Base-by-base conservation (phyloP, 1,140 invertebrate genomes). In the Lasioglossum baleicum region DNA sequence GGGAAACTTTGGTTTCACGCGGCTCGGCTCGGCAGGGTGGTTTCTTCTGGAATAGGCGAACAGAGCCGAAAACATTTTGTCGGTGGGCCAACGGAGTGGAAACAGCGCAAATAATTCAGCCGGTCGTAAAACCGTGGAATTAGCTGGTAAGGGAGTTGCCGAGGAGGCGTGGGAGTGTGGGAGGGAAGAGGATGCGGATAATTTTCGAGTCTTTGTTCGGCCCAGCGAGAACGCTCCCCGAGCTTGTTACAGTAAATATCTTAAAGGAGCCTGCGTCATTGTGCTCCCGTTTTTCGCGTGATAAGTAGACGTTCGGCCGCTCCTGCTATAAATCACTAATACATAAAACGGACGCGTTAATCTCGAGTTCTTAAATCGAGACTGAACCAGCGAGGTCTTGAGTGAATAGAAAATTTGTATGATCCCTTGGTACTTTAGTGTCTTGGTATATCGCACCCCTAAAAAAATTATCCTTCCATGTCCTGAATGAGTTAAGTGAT, bases 241-340 rank as follows among this genome's bases (percentile, higher is more conserved):
- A 70, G 64, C 69, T 85, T 84, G 76, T 84, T 77, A 84, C 51
- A 61, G 78, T 84, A 85, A 85, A 85, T 84, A 84, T 73, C 77
- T 81, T 73, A 60, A 63, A 22, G 10, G 82, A 61, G 63, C 48
- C 26, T 73, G 42, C 42, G n/a, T 67, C 44, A 58, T 76, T 56
- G 72, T 58, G 65, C 61, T 56, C 51, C 40, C 13, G 11, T 60
- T 58, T 42, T 22, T 61, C 67, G n/a, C 63, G 48, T 67, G 73
- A 75, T 75, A 67, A 67, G 35, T 35, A 3, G 35, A 35, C 35
- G 35, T 35, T 35, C 35, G 35, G 35, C 2, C 35, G 35, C 35
- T 2, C 35, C 5, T 5, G 35, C 35, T 35, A 35, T 35, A 35
- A 4, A 35, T 35, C 35, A 35, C 3, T 35, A 35, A 35, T 35